Base-by-base conservation (phyloP, 2,888 invertebrate genomes). In the Drosophila meridionalis region DNA sequence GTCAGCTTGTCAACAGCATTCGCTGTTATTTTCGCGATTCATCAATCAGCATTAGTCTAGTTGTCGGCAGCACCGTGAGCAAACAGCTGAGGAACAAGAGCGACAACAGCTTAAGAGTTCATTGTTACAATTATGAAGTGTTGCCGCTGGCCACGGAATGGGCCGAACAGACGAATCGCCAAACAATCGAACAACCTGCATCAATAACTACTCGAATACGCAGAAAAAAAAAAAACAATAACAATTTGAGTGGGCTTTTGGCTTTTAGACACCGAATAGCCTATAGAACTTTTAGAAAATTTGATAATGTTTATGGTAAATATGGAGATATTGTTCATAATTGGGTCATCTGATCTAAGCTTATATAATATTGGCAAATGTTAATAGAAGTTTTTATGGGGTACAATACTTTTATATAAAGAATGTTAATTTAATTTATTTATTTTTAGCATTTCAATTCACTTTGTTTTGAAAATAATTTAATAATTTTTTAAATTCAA, bases 31-130 rank as follows among this genome's bases (percentile, higher is more conserved):
- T 68, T 72, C 56, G 60, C 47, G 45, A 69, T 64, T 43, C 64
- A 89, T 88, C 85, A 87, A 85, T 90, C 86, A 81, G 86, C 80
- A 82, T 88, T 88, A 86, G 80, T 82, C 76, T 68, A 76, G 63
- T 75, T 80, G 69, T 75, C 40, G 45, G 34, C 56, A 30, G 47
- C 30, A 59, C 52, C 42, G 58, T 43, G 43, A 52, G 55, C 55
- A 59, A 80, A 73, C 69, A 78, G 67, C 61, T 57, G 69, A 61
- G 70, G 60, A 86, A 85, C 88, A 86, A 86, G 85, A 87, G 85
- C 85, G 85, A 70, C 83, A 86, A 87, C 85, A 86, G 85, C 89
- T 87, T 84, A 82, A 83, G 83, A 88, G 89, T 88, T 88, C 89
- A 89, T 88, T 88, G 87, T 87, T 89, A 88, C 87, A 89, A 79